Conservation (phyloP, 2,797 vertebrate species). For the Bovichtus diacanthus region DNA sequence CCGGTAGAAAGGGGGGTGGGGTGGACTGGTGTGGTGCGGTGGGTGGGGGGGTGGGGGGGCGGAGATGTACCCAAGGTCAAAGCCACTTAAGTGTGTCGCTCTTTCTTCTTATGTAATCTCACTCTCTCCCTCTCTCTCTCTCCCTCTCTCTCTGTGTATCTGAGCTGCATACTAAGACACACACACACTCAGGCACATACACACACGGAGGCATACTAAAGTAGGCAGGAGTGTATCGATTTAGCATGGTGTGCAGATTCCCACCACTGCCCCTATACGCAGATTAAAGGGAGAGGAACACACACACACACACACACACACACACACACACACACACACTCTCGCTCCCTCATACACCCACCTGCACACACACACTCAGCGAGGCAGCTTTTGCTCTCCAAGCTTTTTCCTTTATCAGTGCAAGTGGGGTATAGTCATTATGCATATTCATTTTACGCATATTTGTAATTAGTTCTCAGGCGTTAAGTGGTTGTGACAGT, state of each 20-base stretch:
- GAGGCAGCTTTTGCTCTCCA: slow-evolving; percentile 68
- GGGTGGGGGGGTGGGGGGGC: too few relatives aligned
- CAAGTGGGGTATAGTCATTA: slow-evolving; percentile 63
- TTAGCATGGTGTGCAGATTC: slow-evolving; percentile 86
- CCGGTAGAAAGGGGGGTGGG: slow-evolving; percentile 1
- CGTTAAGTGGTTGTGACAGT: slow-evolving; percentile 67
- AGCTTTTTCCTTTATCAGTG: slow-evolving; percentile 73
- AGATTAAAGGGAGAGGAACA: slow-evolving; percentile 76
- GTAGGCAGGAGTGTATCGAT: slow-evolving; percentile 80
- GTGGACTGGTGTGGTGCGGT: slow-evolving; percentile 12
- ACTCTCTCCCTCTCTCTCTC: slow-evolving; percentile 42
- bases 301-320: slow-evolving; percentile 56
- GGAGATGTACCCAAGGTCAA: slow-evolving; percentile 82
- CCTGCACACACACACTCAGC: slow-evolving; percentile 42
- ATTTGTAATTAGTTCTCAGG: slow-evolving; percentile 77
- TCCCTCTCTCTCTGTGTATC: slow-evolving; percentile 50
- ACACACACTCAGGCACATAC: slow-evolving; percentile 36
- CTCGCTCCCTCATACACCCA: slow-evolving; percentile 19
- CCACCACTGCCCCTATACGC: slow-evolving; percentile 82
- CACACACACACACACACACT: slow-evolving; percentile 29
- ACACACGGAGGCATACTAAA: slow-evolving; percentile 72
- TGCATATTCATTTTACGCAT: slow-evolving; percentile 77
- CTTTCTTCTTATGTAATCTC: slow-evolving; percentile 83
- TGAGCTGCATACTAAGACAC: slow-evolving; percentile 81
- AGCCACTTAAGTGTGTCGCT: slow-evolving; percentile 84